These are phyloP conservation scores for Bothrops jararaca DNA, from an alignment of 2,113 vertebrate species.

Conservation along the genomic window DNA sequence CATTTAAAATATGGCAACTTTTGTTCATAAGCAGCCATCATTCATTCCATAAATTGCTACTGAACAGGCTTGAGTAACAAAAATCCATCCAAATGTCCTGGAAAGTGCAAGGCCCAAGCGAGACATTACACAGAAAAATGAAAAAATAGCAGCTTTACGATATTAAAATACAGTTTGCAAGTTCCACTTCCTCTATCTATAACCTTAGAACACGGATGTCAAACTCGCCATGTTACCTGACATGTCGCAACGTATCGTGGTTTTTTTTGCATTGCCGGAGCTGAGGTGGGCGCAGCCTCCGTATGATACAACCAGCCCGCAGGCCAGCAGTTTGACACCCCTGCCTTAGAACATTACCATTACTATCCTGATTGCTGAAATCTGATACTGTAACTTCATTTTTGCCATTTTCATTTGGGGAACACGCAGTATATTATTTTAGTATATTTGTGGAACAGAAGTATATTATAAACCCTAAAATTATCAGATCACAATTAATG, in stretches of 20 bases:
- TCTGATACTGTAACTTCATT: not conserved
- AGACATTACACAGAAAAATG: not conserved
- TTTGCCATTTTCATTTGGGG: too few species aligned
- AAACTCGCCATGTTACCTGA: too few species aligned
- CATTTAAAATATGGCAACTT: not conserved
- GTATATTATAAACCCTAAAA: too few species aligned
- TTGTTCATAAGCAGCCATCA: not conserved
- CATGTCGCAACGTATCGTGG: too few species aligned
- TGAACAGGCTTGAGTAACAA: not conserved
- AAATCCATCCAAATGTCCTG: not conserved
- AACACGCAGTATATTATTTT: too few species aligned
- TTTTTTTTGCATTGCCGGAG: too few species aligned
- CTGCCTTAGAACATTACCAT: not conserved
- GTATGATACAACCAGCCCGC: too few species aligned
- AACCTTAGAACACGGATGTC: not conserved
- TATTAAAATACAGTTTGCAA: not conserved
- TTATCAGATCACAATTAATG: not conserved
- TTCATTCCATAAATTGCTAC: not conserved
- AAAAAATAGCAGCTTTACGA: not conserved
- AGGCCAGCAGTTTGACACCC: too few species aligned
- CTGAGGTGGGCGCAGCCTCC: too few species aligned
- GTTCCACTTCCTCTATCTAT: not conserved
- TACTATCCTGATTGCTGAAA: not conserved
- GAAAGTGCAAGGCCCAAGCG: not conserved
- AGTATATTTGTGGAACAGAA: too few species aligned